phyloP scores from a whole-genome alignment of 2,113 vertebrate species.

The Gallinago media region DNA sequence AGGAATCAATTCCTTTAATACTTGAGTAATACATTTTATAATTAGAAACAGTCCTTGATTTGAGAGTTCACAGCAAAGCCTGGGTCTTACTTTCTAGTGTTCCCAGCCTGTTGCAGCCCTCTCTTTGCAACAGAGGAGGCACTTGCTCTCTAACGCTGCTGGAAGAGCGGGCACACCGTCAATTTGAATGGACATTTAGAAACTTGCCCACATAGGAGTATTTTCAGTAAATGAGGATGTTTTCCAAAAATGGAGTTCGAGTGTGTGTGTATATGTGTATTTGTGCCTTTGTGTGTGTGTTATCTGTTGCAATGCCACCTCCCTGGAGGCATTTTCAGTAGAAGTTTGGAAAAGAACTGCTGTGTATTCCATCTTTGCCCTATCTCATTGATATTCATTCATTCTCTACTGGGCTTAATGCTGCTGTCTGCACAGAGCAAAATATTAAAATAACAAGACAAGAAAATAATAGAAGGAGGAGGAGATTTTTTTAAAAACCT shows the following conservation, averaged over 20 bases:
- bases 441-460: conserved; percentile 37
- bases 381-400: conserved; percentile 28
- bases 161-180: neutral
- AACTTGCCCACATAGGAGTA: neutral
- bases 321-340: neutral
- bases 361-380: neutral
- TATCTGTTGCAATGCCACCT: neutral
- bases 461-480: conserved; percentile 13
- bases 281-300: neutral
- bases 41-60: neutral
- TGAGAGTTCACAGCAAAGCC: neutral
- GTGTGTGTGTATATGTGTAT: neutral
- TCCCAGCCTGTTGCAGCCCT: neutral
- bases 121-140: neutral
- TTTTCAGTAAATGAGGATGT: neutral
- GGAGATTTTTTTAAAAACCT: conserved; percentile 27
- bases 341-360: neutral
- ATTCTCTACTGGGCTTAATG: conserved; percentile 12
- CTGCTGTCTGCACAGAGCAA: neutral
- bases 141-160: neutral
- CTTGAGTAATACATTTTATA: neutral
- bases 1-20: neutral
- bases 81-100: neutral
- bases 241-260: neutral
- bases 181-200: neutral